Base-by-base conservation (phyloP, 2,797 vertebrate species). In the Clangula hyemalis region DNA sequence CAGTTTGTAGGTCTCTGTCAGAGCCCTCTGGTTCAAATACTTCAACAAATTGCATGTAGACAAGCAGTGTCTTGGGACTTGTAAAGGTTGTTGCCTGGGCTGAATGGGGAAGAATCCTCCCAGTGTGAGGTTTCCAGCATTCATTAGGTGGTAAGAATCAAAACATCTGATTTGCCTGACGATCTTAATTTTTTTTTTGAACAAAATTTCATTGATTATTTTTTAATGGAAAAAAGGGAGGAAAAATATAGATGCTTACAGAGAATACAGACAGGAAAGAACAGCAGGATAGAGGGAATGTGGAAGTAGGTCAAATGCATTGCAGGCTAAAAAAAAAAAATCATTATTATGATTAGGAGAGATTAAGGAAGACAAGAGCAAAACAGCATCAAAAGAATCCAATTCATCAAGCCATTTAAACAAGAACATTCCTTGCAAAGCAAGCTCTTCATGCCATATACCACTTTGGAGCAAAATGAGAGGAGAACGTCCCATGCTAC, bases 251-350 rank as follows among this genome's bases (percentile, higher is more conserved):
- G 77, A 53, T 71, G 27, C 17, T 85, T 93, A 76, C 27, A 56
- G 14, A 61, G 71, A 73, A 84, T n/a, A 68, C 19, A 87, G 43
- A 47, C 1, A 43, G 61, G 77, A 91, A 78, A 78, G 73, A 89
- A 45, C 68, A 95, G 85, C 57, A 79, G 79, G 64, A 49, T 57
- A 21, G 49, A 30, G 78, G 47, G 13, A 57, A 36, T 70, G 60
- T 84, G 79, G 79, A 97, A 96, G 87, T 96, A 95, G 85, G 95
- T 95, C 93, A 96, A 72, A 95, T 87, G 69, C 91, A 73, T 25
- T 87, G 73, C 74, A 93, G 84, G 72, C 56, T 21, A 22, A 64
- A 49, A 79, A 91, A 91, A 92, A 82, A 85, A 75, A 87, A 28
- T 82, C 77, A 58, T 91, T 76, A 93, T 92, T 74, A 85, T 95